Percentiles rank a stretch among this genome's conserved stretches.
Evolutionary conservation across 2,888 invertebrate species (phyloP).

Genomic region (Epistrophe grossulariae): DNA sequence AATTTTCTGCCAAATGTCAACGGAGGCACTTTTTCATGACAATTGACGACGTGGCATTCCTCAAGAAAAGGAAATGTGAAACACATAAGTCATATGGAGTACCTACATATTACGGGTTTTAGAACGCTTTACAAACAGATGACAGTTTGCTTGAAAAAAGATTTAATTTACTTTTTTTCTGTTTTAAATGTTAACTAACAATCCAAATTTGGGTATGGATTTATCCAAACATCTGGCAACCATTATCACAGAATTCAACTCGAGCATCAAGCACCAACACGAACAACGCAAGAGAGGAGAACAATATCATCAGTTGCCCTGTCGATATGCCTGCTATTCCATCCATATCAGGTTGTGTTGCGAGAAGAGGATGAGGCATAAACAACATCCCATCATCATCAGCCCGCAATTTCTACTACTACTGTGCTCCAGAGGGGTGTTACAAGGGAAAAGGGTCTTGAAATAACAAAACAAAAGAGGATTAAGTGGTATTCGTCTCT

Average conservation of each 20-base stretch:
- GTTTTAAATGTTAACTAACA: too few species aligned
- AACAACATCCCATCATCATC: conserved; percentile 53
- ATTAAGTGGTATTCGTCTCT: conserved; percentile 67
- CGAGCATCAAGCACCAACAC: conserved; percentile 15
- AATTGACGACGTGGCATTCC: too few species aligned
- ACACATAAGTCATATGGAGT: too few species aligned
- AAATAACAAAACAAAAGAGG: conserved; percentile 71
- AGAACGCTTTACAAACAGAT: too few species aligned
- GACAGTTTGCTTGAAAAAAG: too few species aligned
- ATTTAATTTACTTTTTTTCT: too few species aligned
- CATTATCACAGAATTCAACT: not conserved
- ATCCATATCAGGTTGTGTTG: conserved; percentile 48
- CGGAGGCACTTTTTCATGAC: too few species aligned
- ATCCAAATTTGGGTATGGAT: too few species aligned
- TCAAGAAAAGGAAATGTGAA: too few species aligned
- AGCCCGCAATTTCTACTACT: conserved; percentile 26
- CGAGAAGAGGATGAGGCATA: conserved; percentile 68
- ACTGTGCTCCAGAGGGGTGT: conserved; percentile 6
- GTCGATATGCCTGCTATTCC: conserved; percentile 63
- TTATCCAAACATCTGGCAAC: conserved; percentile 2
- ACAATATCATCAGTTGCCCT: conserved; percentile 67
- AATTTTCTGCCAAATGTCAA: too few species aligned
- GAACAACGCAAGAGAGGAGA: conserved; percentile 56
- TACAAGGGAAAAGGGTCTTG: conserved; percentile 56
- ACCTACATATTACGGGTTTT: too few species aligned